Base-by-base conservation (phyloP, 1,140 invertebrate genomes). In the Lasaia peninsularis region DNA sequence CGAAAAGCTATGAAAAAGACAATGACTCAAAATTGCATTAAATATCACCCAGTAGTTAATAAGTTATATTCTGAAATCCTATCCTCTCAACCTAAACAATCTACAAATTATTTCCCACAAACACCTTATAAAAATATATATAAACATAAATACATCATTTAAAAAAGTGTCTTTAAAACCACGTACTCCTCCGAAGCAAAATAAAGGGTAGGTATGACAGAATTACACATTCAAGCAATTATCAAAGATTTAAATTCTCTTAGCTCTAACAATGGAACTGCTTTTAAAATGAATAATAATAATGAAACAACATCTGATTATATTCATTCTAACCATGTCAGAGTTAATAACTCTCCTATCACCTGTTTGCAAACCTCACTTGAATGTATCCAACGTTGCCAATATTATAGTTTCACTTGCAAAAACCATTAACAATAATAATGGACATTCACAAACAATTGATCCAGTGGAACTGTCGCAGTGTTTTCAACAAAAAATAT, bases 341-440 rank as follows among this genome's bases (percentile, higher is more conserved):
- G 40, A 44, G 40, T 44, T 44, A 18, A 44, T 44, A 2, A 20
- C 16, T 18, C 40, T 16, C 18, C 11, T 44, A 18, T 44, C 40
- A 11, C 40, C 40, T 16, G 40, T 44, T 44, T 44, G 16, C 18
- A 16, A 44, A 18, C 40, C 40, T 44, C 10, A 44, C 7, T 10
- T 44, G 18, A 12, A 44, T 44, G 40, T 44, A 44, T 44, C 40
- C 16, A 44, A 44, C 40, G 40, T 44, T 20, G 40, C 40, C 40
- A 44, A 16, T 11, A 44, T 44, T 18, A 3, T 10, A 20, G 40
- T 40, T 40, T 2, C 37, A 2, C 16, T 40, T 8, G 37, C 37
- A 40, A 40, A 40, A 40, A 18, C 37, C 1, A 40, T 40, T 2
- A 40, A 9, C 16, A 14, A 9, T 16, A 16, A 12, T 12, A 40